A percentile compares a stretch with the other conserved stretches of the same genome.
These are phyloP conservation scores for Popillia japonica DNA, from an alignment of 1,140 invertebrate genomes.

Conservation along the genomic window DNA sequence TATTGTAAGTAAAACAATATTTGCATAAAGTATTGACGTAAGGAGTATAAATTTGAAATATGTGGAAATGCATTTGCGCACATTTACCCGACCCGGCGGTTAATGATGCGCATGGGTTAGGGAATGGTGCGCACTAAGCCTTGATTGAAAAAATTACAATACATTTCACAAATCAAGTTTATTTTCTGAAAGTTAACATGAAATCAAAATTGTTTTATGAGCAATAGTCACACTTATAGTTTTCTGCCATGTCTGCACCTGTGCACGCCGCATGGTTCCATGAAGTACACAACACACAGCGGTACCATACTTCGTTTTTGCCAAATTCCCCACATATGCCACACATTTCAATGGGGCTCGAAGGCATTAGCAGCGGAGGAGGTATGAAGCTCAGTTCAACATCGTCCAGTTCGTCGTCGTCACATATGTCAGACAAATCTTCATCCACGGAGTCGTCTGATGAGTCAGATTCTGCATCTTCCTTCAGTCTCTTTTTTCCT, in stretches of 20 bases:
- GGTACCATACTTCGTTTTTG: too few species aligned
- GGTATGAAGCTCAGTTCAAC: too few species aligned
- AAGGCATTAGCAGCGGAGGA: too few species aligned
- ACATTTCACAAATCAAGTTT: not conserved
- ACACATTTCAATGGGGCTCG: too few species aligned
- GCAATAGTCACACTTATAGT: conserved; percentile 10
- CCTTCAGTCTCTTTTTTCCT: too few species aligned
- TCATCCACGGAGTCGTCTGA: too few species aligned
- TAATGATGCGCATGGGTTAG: conserved; percentile 7
- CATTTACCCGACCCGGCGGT: not conserved
- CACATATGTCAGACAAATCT: too few species aligned
- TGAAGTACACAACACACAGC: too few species aligned
- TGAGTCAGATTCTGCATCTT: too few species aligned
- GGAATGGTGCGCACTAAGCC: conserved; percentile 8
- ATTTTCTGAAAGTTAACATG: conserved; percentile 1
- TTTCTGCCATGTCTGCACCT: conserved; percentile 2
- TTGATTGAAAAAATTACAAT: conserved; percentile 9
- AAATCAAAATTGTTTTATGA: conserved; percentile 9
- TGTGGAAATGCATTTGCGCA: conserved; percentile 9
- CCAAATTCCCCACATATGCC: too few species aligned
- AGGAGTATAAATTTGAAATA: conserved; percentile 12
- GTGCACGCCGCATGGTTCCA: not conserved
- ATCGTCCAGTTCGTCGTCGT: too few species aligned
- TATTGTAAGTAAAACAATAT: conserved; percentile 12
- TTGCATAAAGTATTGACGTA: conserved; percentile 11